phyloP scores from a whole-genome alignment of 1,140 invertebrate genomes.

The Yoshiicerus persimilis region DNA sequence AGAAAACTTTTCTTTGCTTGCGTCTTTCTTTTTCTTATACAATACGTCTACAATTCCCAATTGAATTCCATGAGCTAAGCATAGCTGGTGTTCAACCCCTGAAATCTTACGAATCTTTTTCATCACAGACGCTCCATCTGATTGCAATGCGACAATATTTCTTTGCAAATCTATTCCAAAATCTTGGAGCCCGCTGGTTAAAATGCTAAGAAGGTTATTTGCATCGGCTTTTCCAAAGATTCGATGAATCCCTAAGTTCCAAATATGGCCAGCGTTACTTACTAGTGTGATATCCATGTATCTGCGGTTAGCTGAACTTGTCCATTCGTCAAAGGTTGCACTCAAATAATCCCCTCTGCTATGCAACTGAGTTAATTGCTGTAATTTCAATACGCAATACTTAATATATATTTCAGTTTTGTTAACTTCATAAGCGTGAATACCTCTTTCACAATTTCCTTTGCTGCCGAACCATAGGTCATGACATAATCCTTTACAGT shows the following conservation, averaged over 20 bases:
- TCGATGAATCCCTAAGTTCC: neutral
- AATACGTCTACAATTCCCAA: slow-evolving; percentile 14
- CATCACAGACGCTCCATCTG: neutral
- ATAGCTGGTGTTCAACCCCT: neutral
- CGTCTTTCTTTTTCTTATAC: slow-evolving; percentile 12
- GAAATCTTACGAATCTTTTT: neutral
- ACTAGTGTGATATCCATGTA: too few species aligned
- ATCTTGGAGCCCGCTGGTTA: neutral
- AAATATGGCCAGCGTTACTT: too few species aligned
- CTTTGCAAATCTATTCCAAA: neutral
- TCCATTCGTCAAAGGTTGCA: too few species aligned
- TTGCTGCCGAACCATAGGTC: too few species aligned
- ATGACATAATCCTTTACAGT: too few species aligned
- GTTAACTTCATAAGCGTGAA: too few species aligned
- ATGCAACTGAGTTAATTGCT: too few species aligned
- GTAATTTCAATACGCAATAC: too few species aligned
- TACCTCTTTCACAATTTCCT: too few species aligned
- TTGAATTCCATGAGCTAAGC: slow-evolving; percentile 24
- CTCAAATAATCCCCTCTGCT: too few species aligned
- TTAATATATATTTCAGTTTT: too few species aligned
- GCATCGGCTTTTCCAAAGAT: neutral
- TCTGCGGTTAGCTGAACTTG: too few species aligned
- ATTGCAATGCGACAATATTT: neutral
- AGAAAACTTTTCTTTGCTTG: neutral
- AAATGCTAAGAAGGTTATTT: neutral